These are phyloP conservation scores for Mionectes macconnelli DNA, from an alignment of 2,113 vertebrate genomes.

Conservation along the genomic window DNA sequence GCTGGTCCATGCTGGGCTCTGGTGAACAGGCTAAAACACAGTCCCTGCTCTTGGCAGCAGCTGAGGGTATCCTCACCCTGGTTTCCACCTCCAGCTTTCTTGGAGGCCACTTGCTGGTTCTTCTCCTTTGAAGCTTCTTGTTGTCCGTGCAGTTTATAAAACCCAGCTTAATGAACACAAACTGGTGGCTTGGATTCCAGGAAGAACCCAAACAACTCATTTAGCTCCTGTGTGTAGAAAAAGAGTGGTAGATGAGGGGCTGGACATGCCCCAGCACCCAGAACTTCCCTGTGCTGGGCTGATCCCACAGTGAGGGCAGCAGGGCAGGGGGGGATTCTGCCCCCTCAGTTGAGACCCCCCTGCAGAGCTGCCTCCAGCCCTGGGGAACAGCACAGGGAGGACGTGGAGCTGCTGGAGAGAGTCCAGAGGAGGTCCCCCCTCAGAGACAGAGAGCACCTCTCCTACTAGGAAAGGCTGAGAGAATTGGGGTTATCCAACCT, in stretches of 20 bases:
- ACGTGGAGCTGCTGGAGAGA: fast-evolving
- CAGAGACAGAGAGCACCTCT: background rate
- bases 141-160: background rate
- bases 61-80: background rate
- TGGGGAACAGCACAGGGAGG: background rate
- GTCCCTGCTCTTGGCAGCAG: background rate
- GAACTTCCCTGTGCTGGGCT: background rate
- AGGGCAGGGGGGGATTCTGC: background rate
- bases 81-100: fast-evolving
- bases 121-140: background rate
- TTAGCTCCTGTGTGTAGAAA: background rate
- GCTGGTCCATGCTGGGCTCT: background rate
- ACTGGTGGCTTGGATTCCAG: background rate
- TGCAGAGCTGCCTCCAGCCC: background rate
- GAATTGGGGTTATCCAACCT: background rate
- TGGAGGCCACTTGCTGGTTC: background rate
- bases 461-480: background rate
- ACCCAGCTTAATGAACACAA: background rate
- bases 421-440: background rate
- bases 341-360: background rate
- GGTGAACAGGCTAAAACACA: fast-evolving
- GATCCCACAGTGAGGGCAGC: fast-evolving
- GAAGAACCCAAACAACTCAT: background rate
- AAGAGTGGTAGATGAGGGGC: background rate
- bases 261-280: background rate